A percentile compares a stretch with the other conserved stretches of the same genome.
These are phyloP conservation scores for Genyomyrus donnyi DNA, from an alignment of 2,113 vertebrate genomes.

Conservation along the genomic window DNA sequence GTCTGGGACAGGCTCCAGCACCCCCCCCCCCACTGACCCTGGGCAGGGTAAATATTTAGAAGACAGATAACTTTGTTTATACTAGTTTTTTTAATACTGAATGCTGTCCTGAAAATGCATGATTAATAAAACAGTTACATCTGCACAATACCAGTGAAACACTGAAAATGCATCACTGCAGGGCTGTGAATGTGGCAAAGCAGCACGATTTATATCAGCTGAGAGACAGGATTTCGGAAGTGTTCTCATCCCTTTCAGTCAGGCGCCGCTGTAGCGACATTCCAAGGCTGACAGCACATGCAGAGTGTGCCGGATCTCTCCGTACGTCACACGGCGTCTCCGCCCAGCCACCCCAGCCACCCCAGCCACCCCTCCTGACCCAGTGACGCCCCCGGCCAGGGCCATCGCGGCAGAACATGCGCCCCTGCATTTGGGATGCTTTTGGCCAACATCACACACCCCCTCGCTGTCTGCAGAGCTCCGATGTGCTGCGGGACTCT, in stretches of 20 bases:
- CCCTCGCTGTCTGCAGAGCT: background rate
- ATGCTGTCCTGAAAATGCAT: background rate
- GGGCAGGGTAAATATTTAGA: background rate
- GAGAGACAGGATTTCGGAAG: background rate
- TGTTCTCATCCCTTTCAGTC: background rate
- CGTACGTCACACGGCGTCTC: background rate
- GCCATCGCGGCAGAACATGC: background rate
- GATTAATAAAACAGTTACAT: background rate
- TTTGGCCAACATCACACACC: background rate
- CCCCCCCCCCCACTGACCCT: background rate
- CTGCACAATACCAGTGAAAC: background rate
- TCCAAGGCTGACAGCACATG: background rate
- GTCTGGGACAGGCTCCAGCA: background rate
- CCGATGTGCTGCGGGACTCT: background rate
- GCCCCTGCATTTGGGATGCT: background rate
- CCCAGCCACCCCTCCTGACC: background rate
- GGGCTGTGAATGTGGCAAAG: background rate
- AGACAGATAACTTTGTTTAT: background rate
- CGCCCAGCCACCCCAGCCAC: background rate
- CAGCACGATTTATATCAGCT: background rate
- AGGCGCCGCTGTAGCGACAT: background rate
- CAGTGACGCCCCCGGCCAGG: background rate
- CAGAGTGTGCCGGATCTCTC: background rate
- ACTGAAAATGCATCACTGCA: background rate
- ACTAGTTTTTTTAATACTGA: background rate